Evolutionary conservation across 2,113 vertebrate genomes (phyloP).

Genomic region (Nannobrachium achirus): DNA sequence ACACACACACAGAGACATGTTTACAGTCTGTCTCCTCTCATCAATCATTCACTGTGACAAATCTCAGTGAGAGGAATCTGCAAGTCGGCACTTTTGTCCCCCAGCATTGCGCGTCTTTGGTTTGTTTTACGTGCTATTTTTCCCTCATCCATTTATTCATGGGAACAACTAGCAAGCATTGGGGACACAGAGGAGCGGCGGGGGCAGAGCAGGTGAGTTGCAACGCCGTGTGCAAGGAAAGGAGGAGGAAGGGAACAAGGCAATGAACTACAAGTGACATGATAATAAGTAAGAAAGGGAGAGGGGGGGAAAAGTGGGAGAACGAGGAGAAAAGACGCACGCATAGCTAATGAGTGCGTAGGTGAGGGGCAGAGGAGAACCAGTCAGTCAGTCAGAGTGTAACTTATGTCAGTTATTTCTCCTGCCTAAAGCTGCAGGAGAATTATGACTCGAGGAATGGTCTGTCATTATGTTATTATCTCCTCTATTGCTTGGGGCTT

Average conservation of each 20-base stretch:
- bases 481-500: constrained; percentile 18
- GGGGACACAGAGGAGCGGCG: neutral
- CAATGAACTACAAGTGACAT: neutral
- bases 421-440: constrained; percentile 30
- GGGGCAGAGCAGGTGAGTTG: constrained; percentile 27
- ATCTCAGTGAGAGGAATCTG: constrained; percentile 72
- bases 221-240: neutral
- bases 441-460: constrained; percentile 37
- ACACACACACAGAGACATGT: constrained; percentile 30
- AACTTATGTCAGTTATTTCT: neutral
- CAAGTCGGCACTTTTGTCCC: constrained; percentile 73
- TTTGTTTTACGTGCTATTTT: constrained; percentile 52
- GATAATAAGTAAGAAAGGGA: neutral
- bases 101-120: constrained; percentile 53
- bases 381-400: neutral
- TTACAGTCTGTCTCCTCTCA: constrained; percentile 55
- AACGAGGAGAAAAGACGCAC: neutral
- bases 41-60: constrained; percentile 76
- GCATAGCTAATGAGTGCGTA: neutral
- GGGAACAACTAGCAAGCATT: constrained; percentile 45
- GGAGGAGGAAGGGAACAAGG: neutral
- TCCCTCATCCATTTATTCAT: constrained; percentile 62
- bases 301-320: neutral
- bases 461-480: constrained; percentile 56
- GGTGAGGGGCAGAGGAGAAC: neutral